phyloP scores from a whole-genome alignment of 2,888 invertebrate species.

The Aphidoletes aphidimyza region DNA sequence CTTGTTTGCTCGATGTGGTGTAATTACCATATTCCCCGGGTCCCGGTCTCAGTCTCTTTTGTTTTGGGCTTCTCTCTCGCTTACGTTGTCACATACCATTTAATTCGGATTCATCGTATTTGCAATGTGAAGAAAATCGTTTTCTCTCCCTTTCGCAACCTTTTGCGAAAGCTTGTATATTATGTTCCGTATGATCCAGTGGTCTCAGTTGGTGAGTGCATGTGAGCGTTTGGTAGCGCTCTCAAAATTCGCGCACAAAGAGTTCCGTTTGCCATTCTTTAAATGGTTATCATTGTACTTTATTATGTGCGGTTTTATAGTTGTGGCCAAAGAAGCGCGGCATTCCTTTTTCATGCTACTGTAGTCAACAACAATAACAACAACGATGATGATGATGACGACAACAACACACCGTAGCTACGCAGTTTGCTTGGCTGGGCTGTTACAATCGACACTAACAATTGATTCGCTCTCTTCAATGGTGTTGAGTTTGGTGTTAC shows the following conservation, averaged over 20 bases:
- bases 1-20: conserved; percentile 39
- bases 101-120: not conserved
- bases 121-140: not conserved
- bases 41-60: too few relatives aligned
- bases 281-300: conserved; percentile 47
- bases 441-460: conserved; percentile 53
- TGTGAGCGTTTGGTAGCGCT: not conserved
- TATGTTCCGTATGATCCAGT: too few relatives aligned
- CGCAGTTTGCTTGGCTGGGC: not conserved
- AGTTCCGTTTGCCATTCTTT: conserved; percentile 45
- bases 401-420: too few relatives aligned
- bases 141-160: not conserved
- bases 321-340: conserved; percentile 34
- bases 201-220: not conserved
- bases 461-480: conserved; percentile 47
- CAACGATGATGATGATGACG: not conserved
- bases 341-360: not conserved
- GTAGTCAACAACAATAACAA: not conserved
- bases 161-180: too few relatives aligned
- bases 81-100: conserved; percentile 40
- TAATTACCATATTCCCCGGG: conserved; percentile 33
- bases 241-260: not conserved
- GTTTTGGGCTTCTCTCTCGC: not conserved
- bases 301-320: conserved; percentile 51
- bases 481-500: conserved; percentile 50